A percentile compares a stretch with the other conserved stretches of the same genome.
phyloP scores from a whole-genome alignment of 2,888 invertebrate genomes.

The Agrochola macilenta region DNA sequence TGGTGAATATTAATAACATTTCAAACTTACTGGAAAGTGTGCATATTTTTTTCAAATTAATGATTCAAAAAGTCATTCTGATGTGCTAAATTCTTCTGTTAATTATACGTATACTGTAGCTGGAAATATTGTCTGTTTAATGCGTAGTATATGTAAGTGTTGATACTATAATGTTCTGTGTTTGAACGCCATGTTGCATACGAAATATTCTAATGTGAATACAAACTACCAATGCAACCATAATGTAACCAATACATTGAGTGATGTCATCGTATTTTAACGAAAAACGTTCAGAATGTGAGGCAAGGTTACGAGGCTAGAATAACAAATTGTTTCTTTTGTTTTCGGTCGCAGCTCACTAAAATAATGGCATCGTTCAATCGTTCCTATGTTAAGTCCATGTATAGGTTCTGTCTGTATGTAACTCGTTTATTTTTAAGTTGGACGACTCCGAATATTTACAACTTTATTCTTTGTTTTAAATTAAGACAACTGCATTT shows the following conservation, averaged over 20 bases:
- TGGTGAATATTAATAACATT: background rate
- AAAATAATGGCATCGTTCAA: background rate
- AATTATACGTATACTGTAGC: conserved; percentile 17
- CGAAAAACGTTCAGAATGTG: background rate
- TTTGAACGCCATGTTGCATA: conserved; percentile 43
- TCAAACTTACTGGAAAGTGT: background rate
- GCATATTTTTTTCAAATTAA: background rate
- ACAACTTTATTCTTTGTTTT: conserved; percentile 16
- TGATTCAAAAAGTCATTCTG: background rate
- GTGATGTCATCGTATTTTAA: conserved; percentile 18
- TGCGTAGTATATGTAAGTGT: conserved; percentile 44
- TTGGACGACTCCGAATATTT: background rate
- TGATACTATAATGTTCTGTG: conserved; percentile 15
- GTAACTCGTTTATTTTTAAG: background rate
- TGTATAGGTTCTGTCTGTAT: background rate
- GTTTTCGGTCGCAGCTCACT: background rate
- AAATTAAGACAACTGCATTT: conserved; percentile 44
- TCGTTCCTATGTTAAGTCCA: background rate
- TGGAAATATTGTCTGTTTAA: conserved; percentile 26
- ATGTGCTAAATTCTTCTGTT: conserved; percentile 5
- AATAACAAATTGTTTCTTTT: conserved; percentile 5
- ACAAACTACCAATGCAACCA: background rate
- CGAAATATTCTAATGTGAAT: background rate
- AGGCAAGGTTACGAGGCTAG: conserved; percentile 22
- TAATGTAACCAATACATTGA: background rate